Conservation (phyloP, 2,797 vertebrate genomes). For the Zalophus californianus region DNA sequence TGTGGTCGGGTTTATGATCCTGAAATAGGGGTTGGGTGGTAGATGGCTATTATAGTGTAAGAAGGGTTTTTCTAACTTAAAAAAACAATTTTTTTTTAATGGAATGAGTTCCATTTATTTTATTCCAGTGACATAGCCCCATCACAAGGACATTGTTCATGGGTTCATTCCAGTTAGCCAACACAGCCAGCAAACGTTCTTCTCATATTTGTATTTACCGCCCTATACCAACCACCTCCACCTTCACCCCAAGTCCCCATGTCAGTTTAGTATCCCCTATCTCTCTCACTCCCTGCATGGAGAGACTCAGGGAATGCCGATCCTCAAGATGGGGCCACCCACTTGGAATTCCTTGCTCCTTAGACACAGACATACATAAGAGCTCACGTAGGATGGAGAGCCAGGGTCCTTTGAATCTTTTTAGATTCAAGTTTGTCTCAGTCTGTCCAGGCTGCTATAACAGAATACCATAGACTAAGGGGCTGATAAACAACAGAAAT, state of each 20-base stretch:
- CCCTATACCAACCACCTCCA: neutral
- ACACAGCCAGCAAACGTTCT: neutral
- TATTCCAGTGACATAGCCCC: neutral
- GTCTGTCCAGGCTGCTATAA: neutral
- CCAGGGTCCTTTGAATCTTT: neutral
- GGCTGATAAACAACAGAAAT: neutral
- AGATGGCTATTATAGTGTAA: neutral
- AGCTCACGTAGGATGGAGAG: no score
- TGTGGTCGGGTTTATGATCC: slow-evolving; percentile 33
- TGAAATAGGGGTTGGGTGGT: neutral
- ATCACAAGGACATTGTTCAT: neutral
- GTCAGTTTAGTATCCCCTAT: no score
- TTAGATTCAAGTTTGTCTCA: neutral
- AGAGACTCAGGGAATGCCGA: neutral
- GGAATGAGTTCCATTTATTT: neutral
- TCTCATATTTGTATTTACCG: neutral
- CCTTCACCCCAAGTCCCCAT: no score
- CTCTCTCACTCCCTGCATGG: neutral
- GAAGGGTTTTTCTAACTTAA: neutral
- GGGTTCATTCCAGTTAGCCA: neutral
- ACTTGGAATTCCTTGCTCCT: neutral
- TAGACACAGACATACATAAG: neutral
- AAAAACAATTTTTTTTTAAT: neutral
- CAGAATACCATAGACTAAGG: neutral
- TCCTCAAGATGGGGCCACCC: neutral